Evolutionary conservation across 1,140 invertebrate genomes (phyloP), one percentile per base, ranked within the genome.

Genomic region (Stratiolaelaps scimitus): DNA sequence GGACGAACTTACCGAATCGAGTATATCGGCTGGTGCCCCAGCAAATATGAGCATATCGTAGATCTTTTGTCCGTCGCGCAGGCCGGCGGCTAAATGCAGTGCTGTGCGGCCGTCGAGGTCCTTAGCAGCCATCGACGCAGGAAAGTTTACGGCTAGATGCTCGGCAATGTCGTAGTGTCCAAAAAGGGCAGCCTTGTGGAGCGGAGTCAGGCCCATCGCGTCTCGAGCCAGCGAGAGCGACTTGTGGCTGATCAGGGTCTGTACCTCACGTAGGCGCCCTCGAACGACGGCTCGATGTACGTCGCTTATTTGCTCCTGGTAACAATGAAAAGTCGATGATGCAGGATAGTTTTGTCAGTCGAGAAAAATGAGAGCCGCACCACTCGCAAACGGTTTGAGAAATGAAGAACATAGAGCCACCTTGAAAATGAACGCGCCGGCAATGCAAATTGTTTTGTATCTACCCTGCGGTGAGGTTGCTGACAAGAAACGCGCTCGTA

Each of bases 101-200:
- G 87, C 81, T 13, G 85, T 88, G 69, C 88, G 79, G 13, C 85
- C 85, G 70, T 85, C 83, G 60, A 70, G 29, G 64, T 72, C 71
- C 46, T 68, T 67, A 20, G 70, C 64, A 47, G 71, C 70, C 34
- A 69, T 66, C 2, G 66, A 64, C 7, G 64, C 60, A 40, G 70
- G 71, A 64, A 67, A 72, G 20, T 71, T 72, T 7, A 20, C 44
- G 13, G 70, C 68, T 19, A 64, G 60, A 56, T 45, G 20, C 43
- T 66, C 45, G 23, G 30, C 79, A 43, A 90, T 83, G 40, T 86
- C 82, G 65, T 76, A 80, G 71, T 97, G 92, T 0, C 93, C 93
- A 72, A 87, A 95, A 66, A 94, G 80, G 0, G 87, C 85, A 7
- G 92, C 90, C 64, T 92, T 91, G 76, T 98, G 93, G 43, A 97